These are phyloP conservation scores for Hyalella azteca DNA, from an alignment of 2,888 invertebrate species.

Conservation along the genomic window DNA sequence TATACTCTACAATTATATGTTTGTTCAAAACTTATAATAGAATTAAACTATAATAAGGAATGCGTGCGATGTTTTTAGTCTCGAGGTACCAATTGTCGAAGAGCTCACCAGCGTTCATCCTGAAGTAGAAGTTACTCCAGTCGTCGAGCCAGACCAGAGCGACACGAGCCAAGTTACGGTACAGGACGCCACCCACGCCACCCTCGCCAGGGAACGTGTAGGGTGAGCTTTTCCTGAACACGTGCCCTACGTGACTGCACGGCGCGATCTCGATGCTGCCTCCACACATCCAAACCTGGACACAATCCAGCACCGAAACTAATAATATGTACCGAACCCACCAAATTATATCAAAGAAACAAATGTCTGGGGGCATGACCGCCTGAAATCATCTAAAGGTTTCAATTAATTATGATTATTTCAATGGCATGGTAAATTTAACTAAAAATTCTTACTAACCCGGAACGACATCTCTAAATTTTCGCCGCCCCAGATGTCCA, in stretches of 20 bases:
- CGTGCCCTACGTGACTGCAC: constrained; percentile 91
- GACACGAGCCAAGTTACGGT: constrained; percentile 88
- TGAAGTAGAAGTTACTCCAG: constrained; percentile 90
- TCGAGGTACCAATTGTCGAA: not conserved
- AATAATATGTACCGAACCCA: too few species aligned
- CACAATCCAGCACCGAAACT: too few species aligned
- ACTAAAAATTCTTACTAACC: too few species aligned
- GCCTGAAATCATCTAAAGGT: too few species aligned
- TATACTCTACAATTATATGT: not conserved
- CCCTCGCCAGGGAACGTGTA: constrained; percentile 87
- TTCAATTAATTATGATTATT: too few species aligned
- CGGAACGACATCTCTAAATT: constrained; percentile 96
- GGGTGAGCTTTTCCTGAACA: constrained; percentile 90
- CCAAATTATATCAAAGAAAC: too few species aligned
- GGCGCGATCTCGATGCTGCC: constrained; percentile 88
- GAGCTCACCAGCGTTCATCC: constrained; percentile 73
- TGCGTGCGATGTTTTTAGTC: too few species aligned
- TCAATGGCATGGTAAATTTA: too few species aligned
- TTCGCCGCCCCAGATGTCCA: constrained; percentile 97
- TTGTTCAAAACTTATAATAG: too few species aligned
- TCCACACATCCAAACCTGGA: constrained; percentile 87
- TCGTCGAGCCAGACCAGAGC: constrained; percentile 99
- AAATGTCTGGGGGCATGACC: too few species aligned
- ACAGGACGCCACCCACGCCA: constrained; percentile 84
- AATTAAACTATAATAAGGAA: too few species aligned